Conservation (phyloP, 2,797 vertebrate species). For the Pelobates cultripes region DNA sequence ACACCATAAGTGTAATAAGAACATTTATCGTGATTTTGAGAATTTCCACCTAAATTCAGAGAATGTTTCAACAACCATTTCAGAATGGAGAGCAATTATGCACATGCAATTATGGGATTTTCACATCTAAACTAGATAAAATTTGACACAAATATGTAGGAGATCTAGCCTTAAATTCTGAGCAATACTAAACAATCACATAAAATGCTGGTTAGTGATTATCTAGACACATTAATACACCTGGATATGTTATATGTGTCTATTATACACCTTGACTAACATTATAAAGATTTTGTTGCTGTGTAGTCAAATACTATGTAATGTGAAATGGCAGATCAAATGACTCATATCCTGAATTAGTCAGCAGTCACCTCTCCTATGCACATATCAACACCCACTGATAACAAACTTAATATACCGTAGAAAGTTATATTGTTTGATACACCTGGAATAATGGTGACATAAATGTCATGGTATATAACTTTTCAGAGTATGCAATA, state of each 20-base stretch:
- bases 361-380: slow-evolving; percentile 56
- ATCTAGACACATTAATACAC: background rate
- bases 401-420: slow-evolving; percentile 41
- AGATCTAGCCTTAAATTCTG: too few species aligned
- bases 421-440: slow-evolving; percentile 5
- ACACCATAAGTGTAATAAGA: too few species aligned
- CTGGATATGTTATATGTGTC: background rate
- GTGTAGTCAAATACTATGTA: slow-evolving; percentile 52
- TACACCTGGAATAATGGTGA: background rate
- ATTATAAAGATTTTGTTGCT: background rate
- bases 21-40: too few species aligned
- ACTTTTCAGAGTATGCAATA: too few species aligned
- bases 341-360: slow-evolving; percentile 71
- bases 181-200: too few species aligned
- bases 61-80: too few species aligned
- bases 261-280: slow-evolving; percentile 5
- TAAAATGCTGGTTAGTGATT: background rate
- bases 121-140: too few species aligned
- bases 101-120: too few species aligned
- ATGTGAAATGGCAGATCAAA: slow-evolving; percentile 57
- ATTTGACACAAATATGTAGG: too few species aligned
- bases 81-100: too few species aligned
- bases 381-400: slow-evolving; percentile 56
- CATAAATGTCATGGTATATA: too few species aligned
- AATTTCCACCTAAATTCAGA: too few species aligned